Percentiles rank a stretch among this genome's conserved stretches.
phyloP scores from a whole-genome alignment of 2,888 invertebrate species.

The Caenorhabditis virilis region DNA sequence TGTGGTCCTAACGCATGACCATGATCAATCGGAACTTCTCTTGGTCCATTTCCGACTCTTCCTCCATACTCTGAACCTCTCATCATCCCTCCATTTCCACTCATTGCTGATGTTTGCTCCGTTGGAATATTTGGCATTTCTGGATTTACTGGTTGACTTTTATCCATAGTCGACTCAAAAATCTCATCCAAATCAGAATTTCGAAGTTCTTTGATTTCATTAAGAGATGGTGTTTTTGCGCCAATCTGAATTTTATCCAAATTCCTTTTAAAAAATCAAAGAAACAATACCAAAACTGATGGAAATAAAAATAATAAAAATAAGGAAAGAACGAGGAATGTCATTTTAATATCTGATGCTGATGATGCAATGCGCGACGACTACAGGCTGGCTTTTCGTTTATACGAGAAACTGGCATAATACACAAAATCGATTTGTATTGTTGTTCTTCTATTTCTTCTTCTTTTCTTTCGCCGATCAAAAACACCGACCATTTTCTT shows the following conservation, averaged over 20 bases:
- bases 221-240: constrained; percentile 21
- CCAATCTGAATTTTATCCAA: constrained; percentile 10
- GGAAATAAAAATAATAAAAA: not conserved
- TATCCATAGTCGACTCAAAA: constrained; percentile 16
- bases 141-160: constrained; percentile 4
- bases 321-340: not conserved
- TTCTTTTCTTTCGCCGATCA: too few relatives aligned
- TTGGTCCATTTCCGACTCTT: too few relatives aligned
- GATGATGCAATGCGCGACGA: too few relatives aligned
- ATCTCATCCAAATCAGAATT: constrained; percentile 32
- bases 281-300: not conserved
- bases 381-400: too few relatives aligned
- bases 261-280: too few relatives aligned
- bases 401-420: too few relatives aligned
- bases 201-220: constrained; percentile 25
- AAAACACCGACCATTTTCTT: too few relatives aligned
- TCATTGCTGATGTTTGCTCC: not conserved
- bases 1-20: constrained; percentile 25
- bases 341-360: too few relatives aligned
- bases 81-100: not conserved
- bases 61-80: too few relatives aligned
- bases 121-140: constrained; percentile 6
- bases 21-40: constrained; percentile 34
- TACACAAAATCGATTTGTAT: too few relatives aligned
- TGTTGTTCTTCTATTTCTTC: too few relatives aligned